Percentiles rank a stretch among this genome's conserved stretches.
These are phyloP conservation scores for Premnoplex brunnescens DNA, from an alignment of 2,797 vertebrate genomes.

Conservation along the genomic window DNA sequence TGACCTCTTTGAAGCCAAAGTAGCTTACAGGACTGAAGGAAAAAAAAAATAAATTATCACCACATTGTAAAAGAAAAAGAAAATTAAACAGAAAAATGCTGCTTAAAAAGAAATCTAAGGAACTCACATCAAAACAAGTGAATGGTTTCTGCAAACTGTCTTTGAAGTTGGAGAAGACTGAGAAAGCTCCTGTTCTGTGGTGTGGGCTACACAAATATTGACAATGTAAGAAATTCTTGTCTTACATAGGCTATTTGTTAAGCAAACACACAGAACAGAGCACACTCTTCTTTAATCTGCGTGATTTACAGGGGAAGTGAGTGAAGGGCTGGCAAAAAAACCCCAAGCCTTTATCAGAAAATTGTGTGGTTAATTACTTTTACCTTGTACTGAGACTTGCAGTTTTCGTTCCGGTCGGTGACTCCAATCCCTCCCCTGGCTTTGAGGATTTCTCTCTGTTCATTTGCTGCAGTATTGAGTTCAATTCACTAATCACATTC, in stretches of 20 bases:
- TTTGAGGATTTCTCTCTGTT: slow-evolving; percentile 89
- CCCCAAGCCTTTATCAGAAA: neutral
- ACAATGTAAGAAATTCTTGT: neutral
- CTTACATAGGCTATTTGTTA: neutral
- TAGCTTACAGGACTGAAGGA: neutral
- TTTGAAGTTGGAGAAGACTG: neutral
- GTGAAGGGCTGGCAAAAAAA: neutral
- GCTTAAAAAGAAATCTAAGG: neutral
- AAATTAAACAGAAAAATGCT: neutral
- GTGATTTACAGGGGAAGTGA: neutral
- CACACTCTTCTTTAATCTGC: neutral
- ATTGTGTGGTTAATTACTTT: slow-evolving; percentile 39
- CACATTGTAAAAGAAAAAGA: neutral
- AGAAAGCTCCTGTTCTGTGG: neutral
- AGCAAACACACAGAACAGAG: neutral
- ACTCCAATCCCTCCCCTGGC: slow-evolving; percentile 87
- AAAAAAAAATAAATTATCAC: neutral
- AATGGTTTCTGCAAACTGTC: neutral
- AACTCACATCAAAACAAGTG: neutral
- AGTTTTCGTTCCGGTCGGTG: slow-evolving; percentile 83
- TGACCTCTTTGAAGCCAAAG: neutral
- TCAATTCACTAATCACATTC: slow-evolving; percentile 95
- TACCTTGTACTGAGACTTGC: slow-evolving; percentile 88
- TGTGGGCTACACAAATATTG: neutral
- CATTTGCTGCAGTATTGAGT: slow-evolving; percentile 97